Evolutionary conservation across 2,113 vertebrate genomes (phyloP).

Genomic region (Leptobrachium ailaonicum): DNA sequence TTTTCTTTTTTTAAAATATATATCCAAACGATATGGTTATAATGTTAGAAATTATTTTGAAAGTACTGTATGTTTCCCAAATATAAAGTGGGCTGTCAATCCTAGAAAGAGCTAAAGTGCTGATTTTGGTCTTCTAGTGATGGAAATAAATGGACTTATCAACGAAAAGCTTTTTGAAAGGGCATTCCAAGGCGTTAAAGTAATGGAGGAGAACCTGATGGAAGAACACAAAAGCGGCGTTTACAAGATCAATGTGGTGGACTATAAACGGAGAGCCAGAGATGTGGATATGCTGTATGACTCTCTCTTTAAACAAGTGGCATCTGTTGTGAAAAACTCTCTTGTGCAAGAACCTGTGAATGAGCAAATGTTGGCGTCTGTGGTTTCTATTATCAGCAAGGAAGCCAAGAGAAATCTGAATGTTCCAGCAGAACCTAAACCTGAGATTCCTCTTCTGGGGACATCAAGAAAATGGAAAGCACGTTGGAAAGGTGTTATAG

Average conservation of each 20-base stretch:
- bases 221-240: conserved; percentile 52
- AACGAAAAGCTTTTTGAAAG: conserved; percentile 63
- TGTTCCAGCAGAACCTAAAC: rapidly evolving
- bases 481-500: conserved; percentile 62
- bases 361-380: conserved; percentile 39
- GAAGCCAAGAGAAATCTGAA: conserved; percentile 64
- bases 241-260: conserved; percentile 57
- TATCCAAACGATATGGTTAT: no score
- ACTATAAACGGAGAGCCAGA: conserved; percentile 57
- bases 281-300: conserved; percentile 71
- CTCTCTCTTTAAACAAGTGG: conserved; percentile 51
- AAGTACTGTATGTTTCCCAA: no score
- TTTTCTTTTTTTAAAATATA: no score
- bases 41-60: no score
- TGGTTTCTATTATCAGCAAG: conserved; percentile 59
- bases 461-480: conserved; percentile 67
- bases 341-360: conserved; percentile 55
- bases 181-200: conserved; percentile 63
- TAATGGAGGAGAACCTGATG: conserved; percentile 60
- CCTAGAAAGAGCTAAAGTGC: background rate
- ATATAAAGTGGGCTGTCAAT: no score
- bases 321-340: conserved; percentile 59
- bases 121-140: conserved; percentile 28
- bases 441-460: conserved; percentile 49
- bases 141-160: conserved; percentile 69